Evolutionary conservation across 2,797 vertebrate genomes (phyloP), one percentile per base, ranked within the genome.

Genomic region (Podargus strigoides): DNA sequence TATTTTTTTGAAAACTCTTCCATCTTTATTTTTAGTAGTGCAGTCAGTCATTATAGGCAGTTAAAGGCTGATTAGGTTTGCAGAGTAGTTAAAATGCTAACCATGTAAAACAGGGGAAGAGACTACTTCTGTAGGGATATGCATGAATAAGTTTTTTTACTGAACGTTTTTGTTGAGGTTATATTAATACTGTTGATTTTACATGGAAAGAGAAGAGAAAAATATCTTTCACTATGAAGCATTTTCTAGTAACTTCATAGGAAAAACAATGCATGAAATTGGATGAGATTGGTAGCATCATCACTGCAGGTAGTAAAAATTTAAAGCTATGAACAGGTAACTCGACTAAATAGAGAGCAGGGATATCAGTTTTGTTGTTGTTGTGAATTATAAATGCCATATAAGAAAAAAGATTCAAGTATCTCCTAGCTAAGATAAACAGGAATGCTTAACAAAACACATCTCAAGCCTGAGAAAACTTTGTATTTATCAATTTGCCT

Each of bases 61-160:
- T 96, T 96, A 96, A 95, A 93, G 79, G 93, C 59, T 96, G 89
- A 97, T 96, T 88, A 95, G 83, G 60, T 83, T 95, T 93, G 22
- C 72, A 78, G 59, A 96, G 89, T n/a, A 92, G 47, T 95, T 95
- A 47, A 96, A 97, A 96, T 88, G 81, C 55, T 76, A 96, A 93
- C 92, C 68, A 59, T 30, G 59, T 7, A 92, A 85, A 96, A 92
- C 2, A 83, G 15, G 30, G 19, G 21, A 26, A 78, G 78, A 90
- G 50, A 87, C 39, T 89, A 42, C 32, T 81, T 77, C 89, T 94
- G 24, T 85, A 64, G 26, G 8, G 21, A 73, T 80, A 42, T 59
- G 52, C 80, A 93, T 18, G 34, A 83, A 84, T 32, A 60, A 87
- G 39, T 34, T 56, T 85, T 89, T 83, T 89, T 77, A 91, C 90